Base-by-base conservation (phyloP, 2,113 vertebrate genomes). In the Speoplatyrhinus poulsoni region DNA sequence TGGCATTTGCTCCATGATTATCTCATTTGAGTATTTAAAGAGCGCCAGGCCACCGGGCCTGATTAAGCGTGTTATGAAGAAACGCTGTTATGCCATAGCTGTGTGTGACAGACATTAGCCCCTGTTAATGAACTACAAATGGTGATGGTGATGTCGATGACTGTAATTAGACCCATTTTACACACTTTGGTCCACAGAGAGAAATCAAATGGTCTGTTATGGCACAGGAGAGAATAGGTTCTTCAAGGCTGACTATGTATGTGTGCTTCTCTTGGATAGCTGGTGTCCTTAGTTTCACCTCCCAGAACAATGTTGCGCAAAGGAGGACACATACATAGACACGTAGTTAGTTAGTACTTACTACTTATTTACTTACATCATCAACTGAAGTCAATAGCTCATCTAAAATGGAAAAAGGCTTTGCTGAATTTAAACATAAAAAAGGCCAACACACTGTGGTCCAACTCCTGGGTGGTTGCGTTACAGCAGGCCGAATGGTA, bases 71-170 rank as follows among this genome's bases (percentile, higher is more conserved):
- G 46, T 58, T 0, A 65, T 52, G 4, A 65, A 69, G 73, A 73
- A 80, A 65, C 41, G 69, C 76, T 49, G 62, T 47, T 8, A 48
- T n/a, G 15, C 69, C 56, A 16, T 62, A 77, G 79, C 79, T 78
- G 75, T 69, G 69, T 54, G 72, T 64, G 65, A 67, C 75, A 82
- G 76, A 67, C 70, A 72, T 77, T 62, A 62, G 60, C 54, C 7
- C 52, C 58, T 62, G 71, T 77, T 89, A 85, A 89, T 85, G 78
- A 85, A 82, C 69, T 72, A 76, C 69, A 80, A 84, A 81, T 75
- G 71, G 80, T 76, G 70, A 81, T 69, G 75, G 36, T 41, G 36
- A 72, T 33, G 62, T 74, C 81, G 84, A 83, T 77, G 73, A 71
- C 46, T 17, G 73, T 86, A 74, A 87, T 87, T 74, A 82, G 71